phyloP scores from a whole-genome alignment of 2,113 vertebrate species.

The Anthoscopus minutus region DNA sequence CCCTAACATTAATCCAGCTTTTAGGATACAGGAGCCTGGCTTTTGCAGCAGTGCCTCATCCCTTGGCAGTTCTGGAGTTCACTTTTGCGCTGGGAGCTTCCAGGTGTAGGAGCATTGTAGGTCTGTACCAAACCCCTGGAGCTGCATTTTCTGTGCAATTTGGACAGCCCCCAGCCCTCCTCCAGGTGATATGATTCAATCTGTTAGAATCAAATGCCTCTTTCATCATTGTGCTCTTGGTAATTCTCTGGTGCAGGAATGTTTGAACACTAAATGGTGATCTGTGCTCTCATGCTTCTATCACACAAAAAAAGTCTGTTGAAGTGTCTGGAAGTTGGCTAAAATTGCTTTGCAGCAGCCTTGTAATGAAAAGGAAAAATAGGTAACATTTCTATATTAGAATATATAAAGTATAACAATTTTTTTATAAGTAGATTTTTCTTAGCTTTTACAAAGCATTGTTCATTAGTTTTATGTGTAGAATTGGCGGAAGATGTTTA shows the following conservation, averaged over 20 bases:
- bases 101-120: background rate
- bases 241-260: background rate
- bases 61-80: background rate
- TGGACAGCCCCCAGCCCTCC: background rate
- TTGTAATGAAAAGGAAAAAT: background rate
- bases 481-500: background rate
- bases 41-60: background rate
- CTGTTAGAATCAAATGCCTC: background rate
- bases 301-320: background rate
- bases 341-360: background rate
- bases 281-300: background rate
- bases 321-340: background rate
- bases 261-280: background rate
- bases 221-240: background rate
- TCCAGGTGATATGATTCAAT: background rate
- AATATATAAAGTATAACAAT: background rate
- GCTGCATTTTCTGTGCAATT: background rate
- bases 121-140: background rate
- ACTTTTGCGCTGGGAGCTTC: background rate
- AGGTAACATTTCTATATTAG: background rate
- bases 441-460: background rate
- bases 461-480: background rate
- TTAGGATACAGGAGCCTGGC: background rate
- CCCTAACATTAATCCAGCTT: slow-evolving; percentile 1
- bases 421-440: background rate